Evolutionary conservation across 2,113 vertebrate species (phyloP), one percentile per base, ranked within the genome.

Genomic region (Cettia cetti): DNA sequence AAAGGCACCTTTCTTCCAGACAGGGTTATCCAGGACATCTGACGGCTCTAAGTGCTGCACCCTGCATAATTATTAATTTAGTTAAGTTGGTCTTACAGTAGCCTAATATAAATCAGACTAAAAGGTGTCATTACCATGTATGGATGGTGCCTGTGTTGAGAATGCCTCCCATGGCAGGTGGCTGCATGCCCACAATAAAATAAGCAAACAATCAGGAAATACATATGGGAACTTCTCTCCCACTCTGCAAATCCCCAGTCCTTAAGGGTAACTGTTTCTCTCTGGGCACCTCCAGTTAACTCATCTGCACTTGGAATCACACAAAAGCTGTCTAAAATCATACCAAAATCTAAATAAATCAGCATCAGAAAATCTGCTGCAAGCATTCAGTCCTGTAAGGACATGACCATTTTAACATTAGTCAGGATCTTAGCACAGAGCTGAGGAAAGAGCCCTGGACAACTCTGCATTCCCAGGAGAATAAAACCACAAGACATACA

Each of bases 311-410:
- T 72, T 54, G 31, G 42, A 71, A 82, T 37, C 80, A 80, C 2
- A 13, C 54, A 63, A 89, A 92, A 84, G 65, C 61, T 82, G 71
- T 45, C 63, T 63, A 35, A 95, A 95, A 90, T 79, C 44, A 26
- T 18, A 61, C 65, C 45, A 76, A 83, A 90, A 94, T 93, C 88
- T 86, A 81, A 88, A 90, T 80, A 94, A 88, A 93, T 89, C 88
- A 94, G 56, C 72, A 89, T 92, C 82, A 94, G 90, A 81, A 89
- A 81, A 75, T 33, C 28, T 75, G 56, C 82, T 23, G 9, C 49
- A 56, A 77, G 72, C 57, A 1, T 71, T 90, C 35, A 10, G 60
- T 86, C 74, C 72, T 92, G 53, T 42, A 80, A 94, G 76, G 85
- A 78, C 5, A 2, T 45, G 65, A 71, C 57, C 88, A 84, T 64